These are phyloP conservation scores for Erannis defoliaria DNA, from an alignment of 2,888 invertebrate genomes.

Conservation along the genomic window DNA sequence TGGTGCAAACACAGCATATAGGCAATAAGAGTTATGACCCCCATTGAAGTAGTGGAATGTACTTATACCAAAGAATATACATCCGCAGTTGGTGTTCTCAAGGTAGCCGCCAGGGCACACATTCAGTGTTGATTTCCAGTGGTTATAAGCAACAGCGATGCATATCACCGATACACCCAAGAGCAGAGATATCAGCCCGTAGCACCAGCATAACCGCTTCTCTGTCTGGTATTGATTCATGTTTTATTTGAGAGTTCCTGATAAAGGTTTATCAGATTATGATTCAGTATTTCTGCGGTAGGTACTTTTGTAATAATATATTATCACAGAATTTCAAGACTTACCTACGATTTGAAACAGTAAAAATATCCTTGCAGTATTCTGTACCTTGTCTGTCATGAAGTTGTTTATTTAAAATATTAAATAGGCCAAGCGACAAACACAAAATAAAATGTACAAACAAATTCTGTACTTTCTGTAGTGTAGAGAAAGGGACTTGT, in stretches of 20 bases:
- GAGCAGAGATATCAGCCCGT: slow-evolving; percentile 64
- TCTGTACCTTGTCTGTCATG: background rate
- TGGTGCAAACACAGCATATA: slow-evolving; percentile 90
- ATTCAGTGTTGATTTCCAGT: slow-evolving; percentile 89
- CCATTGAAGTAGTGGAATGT: slow-evolving; percentile 88
- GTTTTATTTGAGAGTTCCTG: slow-evolving; percentile 13
- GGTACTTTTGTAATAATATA: background rate
- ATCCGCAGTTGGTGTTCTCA: slow-evolving; percentile 89
- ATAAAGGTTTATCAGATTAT: slow-evolving; percentile 12
- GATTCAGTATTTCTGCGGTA: background rate
- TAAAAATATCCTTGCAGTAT: too few relatives aligned
- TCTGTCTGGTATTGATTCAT: slow-evolving; percentile 81
- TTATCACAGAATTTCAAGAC: background rate
- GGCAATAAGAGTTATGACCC: slow-evolving; percentile 88
- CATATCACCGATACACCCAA: slow-evolving; percentile 76
- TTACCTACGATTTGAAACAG: background rate
- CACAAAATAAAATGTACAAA: too few relatives aligned
- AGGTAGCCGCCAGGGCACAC: slow-evolving; percentile 86
- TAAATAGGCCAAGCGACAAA: too few relatives aligned
- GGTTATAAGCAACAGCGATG: slow-evolving; percentile 88
- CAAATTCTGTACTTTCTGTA: too few relatives aligned
- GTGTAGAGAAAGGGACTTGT: too few relatives aligned
- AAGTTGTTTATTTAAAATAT: too few relatives aligned
- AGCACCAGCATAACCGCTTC: slow-evolving; percentile 71
- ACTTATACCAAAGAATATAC: slow-evolving; percentile 88